Evolutionary conservation across 1,140 invertebrate species (phyloP), one percentile per base, ranked within the genome.

Genomic region (Pteromalus puparum): DNA sequence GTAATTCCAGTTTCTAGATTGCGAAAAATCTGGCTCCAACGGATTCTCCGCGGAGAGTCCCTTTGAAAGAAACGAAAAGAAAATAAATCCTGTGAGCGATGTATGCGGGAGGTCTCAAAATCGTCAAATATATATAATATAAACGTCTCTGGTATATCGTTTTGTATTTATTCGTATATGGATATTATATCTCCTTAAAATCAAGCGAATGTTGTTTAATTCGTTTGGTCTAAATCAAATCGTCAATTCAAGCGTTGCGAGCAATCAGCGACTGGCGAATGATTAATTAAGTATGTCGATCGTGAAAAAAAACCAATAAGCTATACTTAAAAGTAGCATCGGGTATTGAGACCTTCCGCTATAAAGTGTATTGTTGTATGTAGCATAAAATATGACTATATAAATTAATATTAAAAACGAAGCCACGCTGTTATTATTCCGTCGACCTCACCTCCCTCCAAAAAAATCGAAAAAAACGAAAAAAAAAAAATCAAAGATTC

Each of bases 301-400:
- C 1, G 13, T 38, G 10, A 30, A 73, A 34, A n/a, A 73, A 38
- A 42, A 81, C 42, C 15, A 61, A 61, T 13, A 38, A 74, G n/a
- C 53, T 81, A 10, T 74, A n/a, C n/a, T n/a, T n/a, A n/a, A 75
- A 75, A 76, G 73, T 42, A 61, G 65, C 15, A 78, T 30, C n/a
- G 6, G 26, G 21, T 28, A 70, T 79, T 84, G 83, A 75, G 76
- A 84, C 83, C 83, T 80, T 84, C 77, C 67, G 46, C 68, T 85
- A 83, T 72, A 75, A 83, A 53, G 18, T 76, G 76, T 70, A 86
- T 65, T 53, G 72, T 79, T 75, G 72, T 79, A 83, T 82, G 68
- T 86, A 86, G 77, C 26, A 76, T 76, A 86, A 80, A 85, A 28
- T 70, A 78, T 80, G 10, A 81, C 70, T 80, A 86, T 86, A 85